Conservation (phyloP, 1,140 invertebrate species). For the Drosophila lini region DNA sequence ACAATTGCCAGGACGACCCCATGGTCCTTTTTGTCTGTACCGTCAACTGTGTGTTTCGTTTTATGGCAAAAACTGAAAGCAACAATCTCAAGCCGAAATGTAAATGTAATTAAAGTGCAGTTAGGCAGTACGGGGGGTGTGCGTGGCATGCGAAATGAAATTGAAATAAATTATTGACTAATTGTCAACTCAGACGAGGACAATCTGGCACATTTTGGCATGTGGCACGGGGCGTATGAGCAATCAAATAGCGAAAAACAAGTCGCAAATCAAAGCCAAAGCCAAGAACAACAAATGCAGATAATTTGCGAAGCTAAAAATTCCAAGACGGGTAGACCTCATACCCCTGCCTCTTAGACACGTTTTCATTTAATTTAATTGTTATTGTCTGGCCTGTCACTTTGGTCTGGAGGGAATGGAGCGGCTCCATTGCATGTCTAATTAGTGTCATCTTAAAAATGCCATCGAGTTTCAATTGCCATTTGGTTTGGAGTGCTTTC, state of each 20-base stretch:
- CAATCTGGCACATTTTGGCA: conserved; percentile 37
- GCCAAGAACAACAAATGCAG: conserved; percentile 47
- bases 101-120: conserved; percentile 81
- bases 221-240: conserved; percentile 47
- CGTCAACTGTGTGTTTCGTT: not conserved
- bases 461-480: conserved; percentile 41
- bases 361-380: conserved; percentile 73
- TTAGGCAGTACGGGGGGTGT: conserved; percentile 54
- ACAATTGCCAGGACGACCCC: conserved; percentile 55
- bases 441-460: conserved; percentile 52
- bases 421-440: conserved; percentile 54
- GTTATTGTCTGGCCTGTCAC: conserved; percentile 45
- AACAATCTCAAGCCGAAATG: conserved; percentile 54
- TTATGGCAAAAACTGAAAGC: conserved; percentile 57
- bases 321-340: conserved; percentile 3
- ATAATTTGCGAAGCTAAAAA: conserved; percentile 68
- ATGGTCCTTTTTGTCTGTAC: conserved; percentile 18
- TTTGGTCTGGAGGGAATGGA: conserved; percentile 44
- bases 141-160: conserved; percentile 76
- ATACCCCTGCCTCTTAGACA: conserved; percentile 21
- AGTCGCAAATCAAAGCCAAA: conserved; percentile 34
- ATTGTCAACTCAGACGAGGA: conserved; percentile 72
- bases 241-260: conserved; percentile 50
- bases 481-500: not conserved
- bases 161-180: conserved; percentile 83